These are phyloP conservation scores for Epistrophe eligans DNA, from an alignment of 2,888 invertebrate species.

Conservation along the genomic window DNA sequence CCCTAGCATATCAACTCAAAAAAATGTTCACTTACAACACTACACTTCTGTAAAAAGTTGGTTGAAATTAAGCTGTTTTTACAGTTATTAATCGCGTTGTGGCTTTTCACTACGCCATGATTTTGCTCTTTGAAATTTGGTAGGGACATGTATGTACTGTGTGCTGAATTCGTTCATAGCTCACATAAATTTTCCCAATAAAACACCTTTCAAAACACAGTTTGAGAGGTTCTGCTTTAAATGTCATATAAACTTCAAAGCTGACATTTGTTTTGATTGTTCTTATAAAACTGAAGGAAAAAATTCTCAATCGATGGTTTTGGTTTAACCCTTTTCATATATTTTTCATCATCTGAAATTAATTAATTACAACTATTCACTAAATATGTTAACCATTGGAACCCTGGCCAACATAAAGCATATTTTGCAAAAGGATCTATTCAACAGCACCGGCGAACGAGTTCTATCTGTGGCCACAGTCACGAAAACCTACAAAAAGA, in stretches of 20 bases:
- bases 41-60: no score
- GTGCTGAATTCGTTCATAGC: no score
- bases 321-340: slow-evolving; percentile 45
- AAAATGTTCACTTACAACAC: no score
- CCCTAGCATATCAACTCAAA: no score
- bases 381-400: slow-evolving; percentile 82
- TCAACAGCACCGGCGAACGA: slow-evolving; percentile 90
- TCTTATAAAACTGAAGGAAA: slow-evolving; percentile 17
- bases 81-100: no score
- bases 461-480: slow-evolving; percentile 91
- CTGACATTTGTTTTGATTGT: slow-evolving; percentile 59
- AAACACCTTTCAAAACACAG: not conserved
- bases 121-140: no score
- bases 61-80: no score
- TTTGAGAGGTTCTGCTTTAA: slow-evolving; percentile 7
- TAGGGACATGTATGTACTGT: no score
- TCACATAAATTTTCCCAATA: no score
- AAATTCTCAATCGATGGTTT: slow-evolving; percentile 59
- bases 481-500: slow-evolving; percentile 92
- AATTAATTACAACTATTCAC: slow-evolving; percentile 24
- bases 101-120: no score
- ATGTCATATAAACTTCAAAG: slow-evolving; percentile 44
- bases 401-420: slow-evolving; percentile 87
- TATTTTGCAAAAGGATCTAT: slow-evolving; percentile 91
- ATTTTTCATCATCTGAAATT: slow-evolving; percentile 9